Conservation (phyloP, 1,140 invertebrate genomes). For the Bombus polaris region DNA sequence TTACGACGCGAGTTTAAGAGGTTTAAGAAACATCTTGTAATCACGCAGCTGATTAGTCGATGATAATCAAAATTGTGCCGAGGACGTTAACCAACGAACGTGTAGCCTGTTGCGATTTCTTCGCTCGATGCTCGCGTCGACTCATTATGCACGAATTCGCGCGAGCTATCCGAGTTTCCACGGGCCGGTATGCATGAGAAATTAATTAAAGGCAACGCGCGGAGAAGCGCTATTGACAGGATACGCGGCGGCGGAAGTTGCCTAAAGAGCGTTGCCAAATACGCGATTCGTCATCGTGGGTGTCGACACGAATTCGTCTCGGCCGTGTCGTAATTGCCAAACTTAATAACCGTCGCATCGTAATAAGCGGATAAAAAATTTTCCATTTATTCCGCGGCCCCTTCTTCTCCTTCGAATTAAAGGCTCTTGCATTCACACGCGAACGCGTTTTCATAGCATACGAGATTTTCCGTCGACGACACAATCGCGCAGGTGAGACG, state of each 20-base stretch:
- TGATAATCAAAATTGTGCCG: not conserved
- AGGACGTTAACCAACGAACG: constrained; percentile 46
- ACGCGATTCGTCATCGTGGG: constrained; percentile 45
- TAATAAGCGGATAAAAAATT: not conserved
- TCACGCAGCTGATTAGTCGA: not conserved
- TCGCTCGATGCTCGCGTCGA: constrained; percentile 43
- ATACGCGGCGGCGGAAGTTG: constrained; percentile 57
- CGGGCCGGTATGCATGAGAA: constrained; percentile 61
- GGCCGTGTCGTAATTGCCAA: not conserved
- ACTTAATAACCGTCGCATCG: not conserved
- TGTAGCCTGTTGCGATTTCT: constrained; percentile 41
- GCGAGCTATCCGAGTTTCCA: constrained; percentile 49
- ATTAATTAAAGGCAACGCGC: constrained; percentile 60
- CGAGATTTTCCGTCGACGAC: constrained; percentile 10
- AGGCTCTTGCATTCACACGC: not conserved
- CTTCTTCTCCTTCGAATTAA: not conserved
- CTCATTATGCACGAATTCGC: constrained; percentile 53
- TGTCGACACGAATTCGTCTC: constrained; percentile 54
- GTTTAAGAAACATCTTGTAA: rapidly evolving
- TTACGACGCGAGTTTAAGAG: too few relatives aligned
- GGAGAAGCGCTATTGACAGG: constrained; percentile 50
- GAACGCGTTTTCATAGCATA: not conserved
- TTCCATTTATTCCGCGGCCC: not conserved
- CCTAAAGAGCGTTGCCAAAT: constrained; percentile 62
- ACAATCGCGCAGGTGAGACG: constrained; percentile 27